These are phyloP conservation scores for Sus scrofa DNA, from an alignment of 2,113 vertebrate species.

Conservation along the genomic window DNA sequence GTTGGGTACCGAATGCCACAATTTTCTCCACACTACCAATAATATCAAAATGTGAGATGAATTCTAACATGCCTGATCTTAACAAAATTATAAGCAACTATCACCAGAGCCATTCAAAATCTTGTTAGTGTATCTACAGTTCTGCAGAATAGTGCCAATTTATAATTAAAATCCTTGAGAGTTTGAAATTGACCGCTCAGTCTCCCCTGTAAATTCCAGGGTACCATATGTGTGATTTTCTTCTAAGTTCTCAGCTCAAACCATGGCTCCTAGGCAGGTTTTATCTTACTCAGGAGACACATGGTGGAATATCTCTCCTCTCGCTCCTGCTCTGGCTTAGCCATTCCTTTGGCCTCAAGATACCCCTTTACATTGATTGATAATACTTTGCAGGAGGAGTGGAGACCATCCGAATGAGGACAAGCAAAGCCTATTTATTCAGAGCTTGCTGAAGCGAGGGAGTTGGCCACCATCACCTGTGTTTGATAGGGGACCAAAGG, in stretches of 20 bases:
- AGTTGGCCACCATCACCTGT: neutral
- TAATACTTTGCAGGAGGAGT: neutral
- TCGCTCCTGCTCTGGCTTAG: neutral
- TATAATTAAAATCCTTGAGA: neutral
- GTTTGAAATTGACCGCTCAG: too few species aligned
- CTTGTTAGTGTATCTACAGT: neutral
- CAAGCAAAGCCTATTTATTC: neutral
- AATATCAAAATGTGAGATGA: too few species aligned
- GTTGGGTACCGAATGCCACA: neutral
- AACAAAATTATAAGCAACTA: too few species aligned
- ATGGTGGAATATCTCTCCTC: neutral
- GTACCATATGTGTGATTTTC: neutral
- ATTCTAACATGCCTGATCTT: too few species aligned
- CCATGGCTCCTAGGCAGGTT: neutral
- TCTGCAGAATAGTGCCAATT: neutral
- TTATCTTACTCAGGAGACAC: neutral
- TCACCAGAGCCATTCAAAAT: too few species aligned
- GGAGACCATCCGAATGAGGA: neutral
- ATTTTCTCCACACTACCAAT: neutral
- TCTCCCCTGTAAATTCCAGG: neutral
- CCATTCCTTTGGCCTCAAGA: neutral
- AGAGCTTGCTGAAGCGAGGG: neutral
- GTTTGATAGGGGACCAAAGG: too few species aligned
- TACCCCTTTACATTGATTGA: neutral
- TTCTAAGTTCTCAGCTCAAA: neutral